These are phyloP conservation scores for Argopecten irradians DNA, from an alignment of 1,140 invertebrate genomes.

Conservation along the genomic window DNA sequence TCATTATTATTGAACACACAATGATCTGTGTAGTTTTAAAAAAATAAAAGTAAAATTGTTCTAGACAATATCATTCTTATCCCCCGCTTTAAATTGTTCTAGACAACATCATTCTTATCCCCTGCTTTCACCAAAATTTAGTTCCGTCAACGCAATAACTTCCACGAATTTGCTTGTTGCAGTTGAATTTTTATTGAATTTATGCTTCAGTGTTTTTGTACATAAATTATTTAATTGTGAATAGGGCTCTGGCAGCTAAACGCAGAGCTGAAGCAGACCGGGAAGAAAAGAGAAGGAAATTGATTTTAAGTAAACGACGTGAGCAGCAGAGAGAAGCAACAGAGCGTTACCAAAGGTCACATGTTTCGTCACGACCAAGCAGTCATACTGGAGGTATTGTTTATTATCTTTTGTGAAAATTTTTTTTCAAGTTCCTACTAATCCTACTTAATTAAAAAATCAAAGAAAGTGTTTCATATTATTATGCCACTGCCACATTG, in stretches of 20 bases:
- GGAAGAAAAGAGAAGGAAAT: slow-evolving; percentile 70
- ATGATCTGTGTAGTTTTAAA: no score
- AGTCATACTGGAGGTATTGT: slow-evolving; percentile 37
- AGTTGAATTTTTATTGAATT: neutral
- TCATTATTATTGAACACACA: no score
- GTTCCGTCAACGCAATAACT: neutral
- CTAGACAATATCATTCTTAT: neutral
- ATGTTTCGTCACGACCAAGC: slow-evolving; percentile 42
- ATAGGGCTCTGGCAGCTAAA: slow-evolving; percentile 64
- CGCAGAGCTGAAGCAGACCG: slow-evolving; percentile 63
- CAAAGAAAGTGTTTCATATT: no score
- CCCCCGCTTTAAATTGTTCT: neutral
- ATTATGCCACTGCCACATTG: no score
- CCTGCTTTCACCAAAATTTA: neutral
- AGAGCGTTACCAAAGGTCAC: slow-evolving; percentile 68
- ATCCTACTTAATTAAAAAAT: no score
- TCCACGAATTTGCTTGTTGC: neutral
- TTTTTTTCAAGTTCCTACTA: neutral
- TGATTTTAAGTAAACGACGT: slow-evolving; percentile 63
- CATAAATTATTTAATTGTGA: slow-evolving; percentile 27
- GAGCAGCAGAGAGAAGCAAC: slow-evolving; percentile 69
- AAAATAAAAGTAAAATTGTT: no score
- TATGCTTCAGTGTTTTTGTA: neutral
- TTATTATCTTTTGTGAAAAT: neutral
- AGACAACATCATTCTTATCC: neutral